phyloP scores from a whole-genome alignment of 2,797 vertebrate genomes.

The Florisuga fusca region DNA sequence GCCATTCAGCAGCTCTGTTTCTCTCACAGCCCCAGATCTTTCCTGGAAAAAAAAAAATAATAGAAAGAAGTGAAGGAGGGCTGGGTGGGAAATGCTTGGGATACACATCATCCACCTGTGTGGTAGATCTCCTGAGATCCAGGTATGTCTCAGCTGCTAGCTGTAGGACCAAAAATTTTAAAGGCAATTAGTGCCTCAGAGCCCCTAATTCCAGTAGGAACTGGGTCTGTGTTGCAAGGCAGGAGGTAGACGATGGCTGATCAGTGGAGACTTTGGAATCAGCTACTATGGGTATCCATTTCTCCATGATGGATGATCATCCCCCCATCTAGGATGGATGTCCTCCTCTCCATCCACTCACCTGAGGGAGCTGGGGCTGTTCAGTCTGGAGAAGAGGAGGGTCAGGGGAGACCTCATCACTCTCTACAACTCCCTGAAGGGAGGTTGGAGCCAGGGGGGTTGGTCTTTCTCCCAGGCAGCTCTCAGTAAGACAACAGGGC shows the following conservation, averaged over 20 bases:
- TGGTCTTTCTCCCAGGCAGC: no score
- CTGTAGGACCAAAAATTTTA: neutral
- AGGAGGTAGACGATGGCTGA: neutral
- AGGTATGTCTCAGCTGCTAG: neutral
- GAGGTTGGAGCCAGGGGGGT: no score
- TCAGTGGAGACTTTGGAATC: neutral
- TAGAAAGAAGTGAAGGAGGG: neutral
- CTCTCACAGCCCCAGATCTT: neutral
- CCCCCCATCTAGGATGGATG: neutral
- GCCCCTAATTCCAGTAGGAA: neutral
- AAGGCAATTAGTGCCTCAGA: neutral
- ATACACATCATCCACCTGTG: no score
- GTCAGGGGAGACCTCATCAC: no score
- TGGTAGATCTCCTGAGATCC: neutral
- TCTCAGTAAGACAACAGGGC: no score
- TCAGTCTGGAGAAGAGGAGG: no score
- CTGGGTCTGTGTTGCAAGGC: rapidly evolving
- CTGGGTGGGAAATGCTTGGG: neutral
- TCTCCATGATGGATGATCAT: rapidly evolving
- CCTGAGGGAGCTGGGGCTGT: no score
- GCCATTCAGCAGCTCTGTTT: neutral
- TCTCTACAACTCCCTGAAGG: no score
- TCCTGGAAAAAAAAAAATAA: neutral
- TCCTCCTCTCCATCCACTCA: neutral
- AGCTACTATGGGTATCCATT: neutral